Percentiles rank a stretch among this genome's conserved stretches.
Conservation (phyloP, 2,888 invertebrate genomes). For the Phalangium opilio region DNA sequence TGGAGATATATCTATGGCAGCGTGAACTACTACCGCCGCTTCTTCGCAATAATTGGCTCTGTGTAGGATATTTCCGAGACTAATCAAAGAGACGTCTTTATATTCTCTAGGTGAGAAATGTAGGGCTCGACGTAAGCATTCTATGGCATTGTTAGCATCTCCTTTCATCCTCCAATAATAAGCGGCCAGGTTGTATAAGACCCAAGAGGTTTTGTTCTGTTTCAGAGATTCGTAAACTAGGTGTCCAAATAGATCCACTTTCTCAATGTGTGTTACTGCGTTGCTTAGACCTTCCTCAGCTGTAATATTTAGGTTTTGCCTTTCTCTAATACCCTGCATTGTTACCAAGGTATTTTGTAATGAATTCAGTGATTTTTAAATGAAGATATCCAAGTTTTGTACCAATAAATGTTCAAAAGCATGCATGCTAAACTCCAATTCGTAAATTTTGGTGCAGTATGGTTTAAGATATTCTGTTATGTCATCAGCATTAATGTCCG, state of each 20-base stretch:
- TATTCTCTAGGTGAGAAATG: conserved; percentile 56
- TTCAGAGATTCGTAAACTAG: conserved; percentile 45
- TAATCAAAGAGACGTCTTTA: conserved; percentile 54
- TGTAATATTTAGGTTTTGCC: conserved; percentile 32
- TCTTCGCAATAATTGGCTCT: conserved; percentile 49
- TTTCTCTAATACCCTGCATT: conserved; percentile 16
- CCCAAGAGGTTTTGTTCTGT: conserved; percentile 56
- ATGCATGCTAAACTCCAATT: conserved; percentile 44
- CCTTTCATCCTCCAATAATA: conserved; percentile 63
- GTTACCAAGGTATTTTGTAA: too few species aligned
- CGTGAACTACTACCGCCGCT: conserved; percentile 52
- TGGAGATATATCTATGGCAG: conserved; percentile 54
- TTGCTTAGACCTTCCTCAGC: conserved; percentile 39
- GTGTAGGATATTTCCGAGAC: conserved; percentile 55
- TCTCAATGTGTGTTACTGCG: conserved; percentile 28
- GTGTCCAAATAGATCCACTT: conserved; percentile 41
- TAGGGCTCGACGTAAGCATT: conserved; percentile 58
- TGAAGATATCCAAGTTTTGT: too few species aligned
- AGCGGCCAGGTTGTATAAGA: conserved; percentile 60
- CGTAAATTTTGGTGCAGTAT: conserved; percentile 46
- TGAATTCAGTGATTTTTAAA: too few species aligned
- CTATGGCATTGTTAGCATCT: conserved; percentile 56
- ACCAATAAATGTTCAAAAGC: conserved; percentile 47
- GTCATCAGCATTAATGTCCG: background rate
- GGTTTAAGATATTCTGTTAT: conserved; percentile 31